Conservation (phyloP, 2,888 invertebrate genomes). For the Carcina quercana region DNA sequence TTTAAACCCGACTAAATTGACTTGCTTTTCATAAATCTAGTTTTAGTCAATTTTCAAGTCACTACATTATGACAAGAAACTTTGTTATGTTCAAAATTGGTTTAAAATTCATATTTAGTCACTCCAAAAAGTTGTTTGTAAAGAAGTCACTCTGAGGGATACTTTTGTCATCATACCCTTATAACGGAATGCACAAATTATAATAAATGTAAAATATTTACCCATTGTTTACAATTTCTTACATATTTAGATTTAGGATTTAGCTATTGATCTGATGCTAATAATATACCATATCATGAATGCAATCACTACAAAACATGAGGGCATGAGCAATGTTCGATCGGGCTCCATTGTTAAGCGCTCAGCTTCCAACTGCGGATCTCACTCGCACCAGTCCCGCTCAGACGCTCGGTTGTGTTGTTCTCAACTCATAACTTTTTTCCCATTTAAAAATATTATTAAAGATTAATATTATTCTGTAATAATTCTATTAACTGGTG, state of each 20-base stretch:
- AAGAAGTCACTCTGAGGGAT: too few relatives aligned
- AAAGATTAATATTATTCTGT: constrained; percentile 40
- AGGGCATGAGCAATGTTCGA: constrained; percentile 41
- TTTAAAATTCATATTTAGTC: too few relatives aligned
- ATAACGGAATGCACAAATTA: too few relatives aligned
- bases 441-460: constrained; percentile 28
- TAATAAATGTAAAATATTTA: too few relatives aligned
- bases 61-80: too few relatives aligned
- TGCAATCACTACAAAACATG: constrained; percentile 33
- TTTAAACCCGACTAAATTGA: too few relatives aligned
- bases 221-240: too few relatives aligned
- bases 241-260: constrained; percentile 8
- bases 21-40: too few relatives aligned
- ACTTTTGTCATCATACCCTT: too few relatives aligned
- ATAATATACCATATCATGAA: constrained; percentile 51
- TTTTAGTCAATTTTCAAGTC: too few relatives aligned
- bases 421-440: constrained; percentile 36
- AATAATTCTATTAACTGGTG: constrained; percentile 48
- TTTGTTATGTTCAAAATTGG: too few relatives aligned
- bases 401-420: constrained; percentile 55
- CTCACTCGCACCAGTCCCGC: constrained; percentile 49
- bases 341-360: constrained; percentile 52
- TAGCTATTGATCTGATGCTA: constrained; percentile 50
- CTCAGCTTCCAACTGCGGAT: constrained; percentile 40
- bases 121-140: too few relatives aligned